phyloP scores from a whole-genome alignment of 2,113 vertebrate species.

The Cromileptes altivelis region DNA sequence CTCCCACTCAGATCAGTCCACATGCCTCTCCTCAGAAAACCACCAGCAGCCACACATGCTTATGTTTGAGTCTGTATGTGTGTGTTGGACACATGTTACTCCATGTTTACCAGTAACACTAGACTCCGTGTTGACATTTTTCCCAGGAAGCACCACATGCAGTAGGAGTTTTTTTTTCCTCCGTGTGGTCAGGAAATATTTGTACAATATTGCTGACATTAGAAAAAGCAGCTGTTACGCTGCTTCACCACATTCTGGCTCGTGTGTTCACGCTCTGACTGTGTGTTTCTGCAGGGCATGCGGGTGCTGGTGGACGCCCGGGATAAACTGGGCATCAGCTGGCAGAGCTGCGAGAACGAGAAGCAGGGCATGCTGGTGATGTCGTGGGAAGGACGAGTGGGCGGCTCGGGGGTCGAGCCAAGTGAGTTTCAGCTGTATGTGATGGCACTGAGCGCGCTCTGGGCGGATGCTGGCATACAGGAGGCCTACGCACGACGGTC shows the following conservation, averaged over 20 bases:
- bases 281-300: slow-evolving; percentile 87
- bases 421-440: slow-evolving; percentile 95
- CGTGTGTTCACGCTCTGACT: not conserved
- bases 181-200: slow-evolving; percentile 20
- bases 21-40: slow-evolving; percentile 58
- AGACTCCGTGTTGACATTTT: slow-evolving; percentile 18
- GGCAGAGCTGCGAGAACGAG: slow-evolving; percentile 95
- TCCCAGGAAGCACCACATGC: slow-evolving; percentile 15
- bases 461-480: slow-evolving; percentile 92
- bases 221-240: slow-evolving; percentile 2
- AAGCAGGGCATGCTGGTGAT: slow-evolving; percentile 98
- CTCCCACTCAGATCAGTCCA: slow-evolving; percentile 64
- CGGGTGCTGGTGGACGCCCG: slow-evolving; percentile 95
- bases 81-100: slow-evolving; percentile 17
- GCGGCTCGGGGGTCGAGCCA: slow-evolving; percentile 90
- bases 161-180: not conserved
- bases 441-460: slow-evolving; percentile 89
- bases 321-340: slow-evolving; percentile 95
- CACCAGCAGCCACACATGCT: slow-evolving; percentile 34
- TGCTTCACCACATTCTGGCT: not conserved
- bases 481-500: slow-evolving; percentile 92
- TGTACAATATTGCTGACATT: not conserved
- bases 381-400: slow-evolving; percentile 94
- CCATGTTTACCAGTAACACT: slow-evolving; percentile 40
- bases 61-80: not conserved